A percentile compares a stretch with the other conserved stretches of the same genome.
These are phyloP conservation scores for Hypomecis atomaria DNA, from an alignment of 2,888 invertebrate species.

Conservation along the genomic window DNA sequence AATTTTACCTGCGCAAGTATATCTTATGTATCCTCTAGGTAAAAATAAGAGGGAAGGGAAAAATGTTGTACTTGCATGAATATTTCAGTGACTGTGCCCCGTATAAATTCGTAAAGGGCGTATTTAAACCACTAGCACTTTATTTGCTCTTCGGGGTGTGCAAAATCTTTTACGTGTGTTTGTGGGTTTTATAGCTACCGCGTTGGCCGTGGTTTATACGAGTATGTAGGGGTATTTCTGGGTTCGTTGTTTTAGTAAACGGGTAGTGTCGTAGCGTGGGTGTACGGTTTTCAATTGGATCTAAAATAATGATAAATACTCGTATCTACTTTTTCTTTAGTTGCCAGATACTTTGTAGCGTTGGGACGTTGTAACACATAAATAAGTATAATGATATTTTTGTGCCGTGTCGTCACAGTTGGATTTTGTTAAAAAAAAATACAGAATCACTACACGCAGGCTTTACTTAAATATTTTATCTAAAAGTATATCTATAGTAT, in stretches of 20 bases:
- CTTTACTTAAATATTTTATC: too few species aligned
- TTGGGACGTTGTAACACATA: too few species aligned
- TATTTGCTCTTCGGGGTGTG: conserved; percentile 45
- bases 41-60: conserved; percentile 42
- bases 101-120: conserved; percentile 46
- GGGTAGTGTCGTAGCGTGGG: neutral
- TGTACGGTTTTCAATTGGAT: too few species aligned
- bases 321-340: too few species aligned
- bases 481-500: too few species aligned
- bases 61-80: conserved; percentile 46
- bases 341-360: too few species aligned
- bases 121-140: conserved; percentile 49
- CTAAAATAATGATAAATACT: too few species aligned
- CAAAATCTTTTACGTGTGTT: conserved; percentile 29
- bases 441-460: too few species aligned
- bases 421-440: too few species aligned
- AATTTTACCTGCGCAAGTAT: conserved; percentile 13
- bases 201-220: conserved; percentile 22
- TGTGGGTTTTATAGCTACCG: conserved; percentile 18
- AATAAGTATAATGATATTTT: too few species aligned
- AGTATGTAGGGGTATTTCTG: conserved; percentile 11
- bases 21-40: conserved; percentile 19
- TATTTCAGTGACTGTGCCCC: conserved; percentile 46
- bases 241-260: conserved; percentile 15
- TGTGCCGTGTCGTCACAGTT: too few species aligned